phyloP scores from a whole-genome alignment of 1,140 invertebrate genomes.

The Plectus sambesii region DNA sequence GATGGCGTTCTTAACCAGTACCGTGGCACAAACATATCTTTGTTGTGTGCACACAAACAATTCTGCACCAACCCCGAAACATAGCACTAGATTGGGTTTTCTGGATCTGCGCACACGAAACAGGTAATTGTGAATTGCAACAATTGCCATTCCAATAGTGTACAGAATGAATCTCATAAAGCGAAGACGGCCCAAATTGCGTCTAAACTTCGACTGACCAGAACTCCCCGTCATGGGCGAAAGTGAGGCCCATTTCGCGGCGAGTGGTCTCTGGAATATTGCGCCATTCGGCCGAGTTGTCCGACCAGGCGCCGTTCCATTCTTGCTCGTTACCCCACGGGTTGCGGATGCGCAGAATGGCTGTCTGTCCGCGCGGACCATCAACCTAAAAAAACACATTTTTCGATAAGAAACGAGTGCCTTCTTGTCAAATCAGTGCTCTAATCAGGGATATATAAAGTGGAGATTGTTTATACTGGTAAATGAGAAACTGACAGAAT shows the following conservation, averaged over 20 bases:
- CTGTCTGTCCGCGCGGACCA: constrained; percentile 61
- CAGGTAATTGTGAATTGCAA: too few species aligned
- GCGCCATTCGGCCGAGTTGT: constrained; percentile 78
- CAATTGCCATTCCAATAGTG: too few species aligned
- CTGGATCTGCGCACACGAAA: too few species aligned
- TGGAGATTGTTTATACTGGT: not conserved
- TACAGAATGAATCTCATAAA: too few species aligned
- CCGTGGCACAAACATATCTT: constrained; percentile 7
- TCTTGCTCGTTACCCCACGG: constrained; percentile 96
- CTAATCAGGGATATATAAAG: too few species aligned
- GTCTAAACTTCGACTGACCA: constrained; percentile 57
- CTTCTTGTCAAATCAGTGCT: too few species aligned
- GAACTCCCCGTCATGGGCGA: constrained; percentile 94
- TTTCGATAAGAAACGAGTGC: too few species aligned
- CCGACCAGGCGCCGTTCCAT: constrained; percentile 95
- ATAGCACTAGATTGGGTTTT: too few species aligned
- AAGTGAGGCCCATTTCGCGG: constrained; percentile 70
- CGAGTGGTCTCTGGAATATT: constrained; percentile 82
- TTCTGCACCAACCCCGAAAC: too few species aligned
- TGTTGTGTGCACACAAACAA: too few species aligned
- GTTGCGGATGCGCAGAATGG: constrained; percentile 74
- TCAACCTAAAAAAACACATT: constrained; percentile 38
- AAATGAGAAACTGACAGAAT: constrained; percentile 2
- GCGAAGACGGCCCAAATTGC: too few species aligned
- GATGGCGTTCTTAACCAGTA: not conserved